Evolutionary conservation across 2,888 invertebrate genomes (phyloP).

Genomic region (Liopterus haemorrhoidalis): DNA sequence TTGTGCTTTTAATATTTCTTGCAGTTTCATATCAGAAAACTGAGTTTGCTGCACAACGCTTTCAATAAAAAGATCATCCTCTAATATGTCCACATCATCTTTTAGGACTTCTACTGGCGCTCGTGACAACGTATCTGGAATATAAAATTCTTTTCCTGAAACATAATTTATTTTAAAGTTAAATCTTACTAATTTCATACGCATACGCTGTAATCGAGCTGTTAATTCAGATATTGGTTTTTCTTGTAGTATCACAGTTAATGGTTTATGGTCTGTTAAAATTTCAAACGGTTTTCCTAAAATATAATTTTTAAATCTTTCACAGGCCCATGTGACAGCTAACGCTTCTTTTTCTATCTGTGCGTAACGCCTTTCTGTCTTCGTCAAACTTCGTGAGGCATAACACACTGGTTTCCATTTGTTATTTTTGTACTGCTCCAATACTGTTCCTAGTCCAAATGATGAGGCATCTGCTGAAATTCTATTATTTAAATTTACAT

Average conservation of each 20-base stretch:
- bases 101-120: too few relatives aligned
- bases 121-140: constrained; percentile 36
- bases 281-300: constrained; percentile 34
- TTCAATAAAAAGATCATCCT: too few relatives aligned
- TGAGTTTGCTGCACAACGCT: too few relatives aligned
- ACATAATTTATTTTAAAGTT: constrained; percentile 33
- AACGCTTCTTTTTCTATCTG: constrained; percentile 30
- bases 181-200: constrained; percentile 36
- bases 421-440: constrained; percentile 32
- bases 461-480: constrained; percentile 35
- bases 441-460: constrained; percentile 35
- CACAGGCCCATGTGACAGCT: constrained; percentile 37
- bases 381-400: constrained; percentile 36
- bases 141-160: constrained; percentile 35
- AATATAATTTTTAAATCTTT: constrained; percentile 38
- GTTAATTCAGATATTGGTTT: constrained; percentile 39
- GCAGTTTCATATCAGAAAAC: too few relatives aligned
- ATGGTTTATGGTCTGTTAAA: constrained; percentile 41
- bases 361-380: constrained; percentile 37
- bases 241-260: constrained; percentile 36
- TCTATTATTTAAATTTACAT: constrained; percentile 17
- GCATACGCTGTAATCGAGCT: constrained; percentile 39
- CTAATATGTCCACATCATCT: too few relatives aligned
- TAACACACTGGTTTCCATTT: constrained; percentile 36
- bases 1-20: too few relatives aligned